Conservation (phyloP, 1,140 invertebrate species). For the Drosophila ambigua region DNA sequence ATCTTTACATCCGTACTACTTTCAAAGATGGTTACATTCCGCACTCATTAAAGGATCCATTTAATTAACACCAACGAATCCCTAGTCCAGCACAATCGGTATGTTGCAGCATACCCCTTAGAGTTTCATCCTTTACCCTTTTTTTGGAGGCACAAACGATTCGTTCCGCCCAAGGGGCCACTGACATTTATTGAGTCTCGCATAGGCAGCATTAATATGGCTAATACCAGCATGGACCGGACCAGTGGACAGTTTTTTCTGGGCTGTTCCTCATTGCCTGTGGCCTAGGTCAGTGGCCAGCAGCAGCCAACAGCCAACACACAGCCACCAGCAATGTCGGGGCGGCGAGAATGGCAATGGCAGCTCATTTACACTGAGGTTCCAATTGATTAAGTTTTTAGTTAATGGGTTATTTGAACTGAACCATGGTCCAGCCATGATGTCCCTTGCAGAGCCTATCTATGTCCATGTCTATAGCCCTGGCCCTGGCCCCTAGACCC, state of each 20-base stretch:
- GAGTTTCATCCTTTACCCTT: slow-evolving; percentile 3
- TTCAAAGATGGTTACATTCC: too few relatives aligned
- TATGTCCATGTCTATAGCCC: slow-evolving; percentile 6
- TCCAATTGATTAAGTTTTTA: slow-evolving; percentile 82
- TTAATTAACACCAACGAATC: too few relatives aligned
- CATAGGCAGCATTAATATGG: slow-evolving; percentile 64
- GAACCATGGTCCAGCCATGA: slow-evolving; percentile 31
- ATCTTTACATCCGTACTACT: too few relatives aligned
- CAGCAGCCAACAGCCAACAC: background rate
- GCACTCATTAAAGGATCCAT: too few relatives aligned
- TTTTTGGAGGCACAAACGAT: background rate
- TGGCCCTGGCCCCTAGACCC: slow-evolving; percentile 13
- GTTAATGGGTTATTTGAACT: slow-evolving; percentile 81
- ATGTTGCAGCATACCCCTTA: background rate
- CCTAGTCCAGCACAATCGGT: background rate
- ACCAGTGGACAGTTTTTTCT: slow-evolving; percentile 3
- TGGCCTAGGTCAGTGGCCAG: slow-evolving; percentile 49
- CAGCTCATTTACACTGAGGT: slow-evolving; percentile 71
- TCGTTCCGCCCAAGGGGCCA: slow-evolving; percentile 37
- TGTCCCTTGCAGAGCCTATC: slow-evolving; percentile 5
- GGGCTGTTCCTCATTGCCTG: slow-evolving; percentile 24
- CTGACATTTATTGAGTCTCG: slow-evolving; percentile 59
- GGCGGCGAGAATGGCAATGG: slow-evolving; percentile 17
- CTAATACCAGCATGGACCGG: slow-evolving; percentile 47
- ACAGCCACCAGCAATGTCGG: slow-evolving; percentile 30